Evolutionary conservation across 2,888 invertebrate genomes (phyloP).

Genomic region (Aporophyla lueneburgensis): DNA sequence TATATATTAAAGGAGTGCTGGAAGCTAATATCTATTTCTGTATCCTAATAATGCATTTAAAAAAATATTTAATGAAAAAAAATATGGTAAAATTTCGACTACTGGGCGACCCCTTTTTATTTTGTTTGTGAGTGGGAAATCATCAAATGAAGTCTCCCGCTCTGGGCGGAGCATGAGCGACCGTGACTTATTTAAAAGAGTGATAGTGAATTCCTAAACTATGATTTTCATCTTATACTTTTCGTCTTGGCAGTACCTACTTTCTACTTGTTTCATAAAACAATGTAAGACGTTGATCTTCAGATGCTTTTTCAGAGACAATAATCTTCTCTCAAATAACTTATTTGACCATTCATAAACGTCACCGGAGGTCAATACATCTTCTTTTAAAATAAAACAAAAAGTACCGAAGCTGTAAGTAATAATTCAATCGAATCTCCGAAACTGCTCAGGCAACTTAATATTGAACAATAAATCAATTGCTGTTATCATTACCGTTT

Average conservation of each 20-base stretch:
- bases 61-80: no score
- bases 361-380: neutral
- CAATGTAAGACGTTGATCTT: neutral
- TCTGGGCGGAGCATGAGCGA: no score
- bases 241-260: neutral
- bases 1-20: no score
- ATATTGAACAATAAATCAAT: slow-evolving; percentile 65
- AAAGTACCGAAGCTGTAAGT: slow-evolving; percentile 12
- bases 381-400: slow-evolving; percentile 9
- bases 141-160: no score
- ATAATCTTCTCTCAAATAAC: neutral
- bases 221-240: neutral
- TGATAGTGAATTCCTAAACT: no score
- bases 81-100: no score
- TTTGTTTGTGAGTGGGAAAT: no score
- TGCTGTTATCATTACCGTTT: slow-evolving; percentile 66
- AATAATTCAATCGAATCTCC: slow-evolving; percentile 32
- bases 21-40: no score
- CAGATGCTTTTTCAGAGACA: neutral
- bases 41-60: no score
- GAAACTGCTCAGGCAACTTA: slow-evolving; percentile 31
- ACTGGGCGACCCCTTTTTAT: no score
- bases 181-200: no score
- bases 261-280: neutral
- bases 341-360: neutral